Evolutionary conservation across 2,888 invertebrate species (phyloP).

Genomic region (Marasmarcha lunaedactyla): DNA sequence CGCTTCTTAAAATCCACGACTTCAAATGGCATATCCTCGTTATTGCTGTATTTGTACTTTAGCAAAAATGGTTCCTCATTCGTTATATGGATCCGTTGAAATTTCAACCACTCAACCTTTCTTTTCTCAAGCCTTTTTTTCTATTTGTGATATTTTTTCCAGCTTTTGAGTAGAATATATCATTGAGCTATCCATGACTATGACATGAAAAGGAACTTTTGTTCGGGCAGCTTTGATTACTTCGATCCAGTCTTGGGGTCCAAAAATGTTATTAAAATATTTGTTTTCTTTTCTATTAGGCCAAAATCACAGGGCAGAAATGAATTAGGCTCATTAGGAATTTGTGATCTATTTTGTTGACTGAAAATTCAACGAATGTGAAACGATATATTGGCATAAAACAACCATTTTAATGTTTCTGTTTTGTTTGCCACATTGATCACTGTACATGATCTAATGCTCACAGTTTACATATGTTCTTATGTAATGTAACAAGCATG

Average conservation of each 20-base stretch:
- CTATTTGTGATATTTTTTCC: slow-evolving; percentile 16
- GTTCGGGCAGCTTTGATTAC: slow-evolving; percentile 8
- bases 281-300: slow-evolving; percentile 7
- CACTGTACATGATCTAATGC: slow-evolving; percentile 9
- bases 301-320: slow-evolving; percentile 10
- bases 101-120: slow-evolving; percentile 14
- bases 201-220: slow-evolving; percentile 6
- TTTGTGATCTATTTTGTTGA: slow-evolving; percentile 13
- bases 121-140: slow-evolving; percentile 14
- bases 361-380: slow-evolving; percentile 7
- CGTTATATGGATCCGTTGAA: slow-evolving; percentile 15
- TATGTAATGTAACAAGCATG: slow-evolving; percentile 18
- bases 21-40: no score
- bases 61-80: no score
- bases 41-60: no score
- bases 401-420: slow-evolving; percentile 11
- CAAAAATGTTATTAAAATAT: slow-evolving; percentile 2
- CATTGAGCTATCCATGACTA: slow-evolving; percentile 6
- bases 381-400: slow-evolving; percentile 12
- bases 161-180: slow-evolving; percentile 15
- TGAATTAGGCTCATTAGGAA: slow-evolving; percentile 12
- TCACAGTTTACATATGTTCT: slow-evolving; percentile 13
- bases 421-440: slow-evolving; percentile 9
- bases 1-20: no score
- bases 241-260: slow-evolving; percentile 6